phyloP scores from a whole-genome alignment of 2,113 vertebrate genomes.

The Gobio gobio region DNA sequence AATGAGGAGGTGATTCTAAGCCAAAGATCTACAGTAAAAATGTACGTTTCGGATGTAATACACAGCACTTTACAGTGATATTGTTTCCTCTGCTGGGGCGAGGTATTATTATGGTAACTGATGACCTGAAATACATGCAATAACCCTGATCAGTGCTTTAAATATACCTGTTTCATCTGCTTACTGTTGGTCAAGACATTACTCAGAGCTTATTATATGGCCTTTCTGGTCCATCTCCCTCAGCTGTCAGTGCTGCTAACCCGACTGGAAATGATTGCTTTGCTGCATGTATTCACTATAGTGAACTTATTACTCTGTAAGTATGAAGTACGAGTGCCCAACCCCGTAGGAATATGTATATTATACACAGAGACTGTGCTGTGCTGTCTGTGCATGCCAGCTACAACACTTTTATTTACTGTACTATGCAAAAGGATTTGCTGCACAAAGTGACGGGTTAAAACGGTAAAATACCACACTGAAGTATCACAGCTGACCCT shows the following conservation, averaged over 20 bases:
- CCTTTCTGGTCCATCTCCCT: conserved; percentile 33
- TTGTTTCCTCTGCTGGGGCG: not conserved
- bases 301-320: conserved; percentile 40
- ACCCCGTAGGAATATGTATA: conserved; percentile 71
- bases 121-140: conserved; percentile 14
- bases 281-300: conserved; percentile 86
- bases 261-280: conserved; percentile 71
- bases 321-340: conserved; percentile 43
- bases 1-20: not conserved
- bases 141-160: conserved; percentile 2
- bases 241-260: conserved; percentile 64
- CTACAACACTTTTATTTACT: conserved; percentile 84
- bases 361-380: conserved; percentile 71
- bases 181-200: not conserved
- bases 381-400: conserved; percentile 85
- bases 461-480: conserved; percentile 26
- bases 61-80: conserved; percentile 8
- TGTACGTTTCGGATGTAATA: not conserved
- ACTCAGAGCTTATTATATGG: conserved; percentile 1
- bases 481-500: not conserved
- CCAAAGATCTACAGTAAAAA: conserved; percentile 17
- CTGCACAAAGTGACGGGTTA: conserved; percentile 86
- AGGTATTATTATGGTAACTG: not conserved
- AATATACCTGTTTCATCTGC: not conserved
- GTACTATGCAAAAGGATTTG: conserved; percentile 93